These are phyloP conservation scores for Catharus fuscescens DNA, from an alignment of 2,113 vertebrate species.

Conservation along the genomic window DNA sequence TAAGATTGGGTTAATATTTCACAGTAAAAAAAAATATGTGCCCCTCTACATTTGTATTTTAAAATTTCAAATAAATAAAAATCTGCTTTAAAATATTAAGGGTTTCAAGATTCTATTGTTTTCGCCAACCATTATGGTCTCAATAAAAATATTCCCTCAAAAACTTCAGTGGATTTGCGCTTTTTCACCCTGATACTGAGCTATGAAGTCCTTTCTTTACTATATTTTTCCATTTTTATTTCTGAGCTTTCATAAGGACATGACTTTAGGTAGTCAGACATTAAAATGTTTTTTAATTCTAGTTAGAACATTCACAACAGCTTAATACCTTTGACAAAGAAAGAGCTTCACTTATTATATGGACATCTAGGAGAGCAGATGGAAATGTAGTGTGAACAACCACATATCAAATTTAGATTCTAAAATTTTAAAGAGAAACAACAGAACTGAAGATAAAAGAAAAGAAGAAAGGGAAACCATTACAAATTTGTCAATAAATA, in stretches of 20 bases:
- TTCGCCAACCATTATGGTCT: background rate
- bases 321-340: background rate
- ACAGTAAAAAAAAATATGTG: background rate
- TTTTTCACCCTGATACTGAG: background rate
- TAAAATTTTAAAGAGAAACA: background rate
- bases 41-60: background rate
- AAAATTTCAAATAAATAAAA: background rate
- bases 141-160: background rate
- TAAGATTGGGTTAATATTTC: background rate
- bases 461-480: background rate
- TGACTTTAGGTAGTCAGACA: background rate
- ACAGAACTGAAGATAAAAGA: background rate
- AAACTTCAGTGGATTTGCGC: background rate
- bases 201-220: background rate
- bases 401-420: background rate
- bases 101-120: background rate
- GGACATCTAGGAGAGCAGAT: background rate
- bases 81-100: fast-evolving
- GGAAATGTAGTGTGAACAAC: background rate
- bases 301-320: background rate
- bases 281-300: background rate
- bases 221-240: background rate
- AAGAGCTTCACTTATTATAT: background rate
- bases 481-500: background rate
- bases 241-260: background rate